Conservation (phyloP, 1,140 invertebrate genomes). For the Cepaea nemoralis region DNA sequence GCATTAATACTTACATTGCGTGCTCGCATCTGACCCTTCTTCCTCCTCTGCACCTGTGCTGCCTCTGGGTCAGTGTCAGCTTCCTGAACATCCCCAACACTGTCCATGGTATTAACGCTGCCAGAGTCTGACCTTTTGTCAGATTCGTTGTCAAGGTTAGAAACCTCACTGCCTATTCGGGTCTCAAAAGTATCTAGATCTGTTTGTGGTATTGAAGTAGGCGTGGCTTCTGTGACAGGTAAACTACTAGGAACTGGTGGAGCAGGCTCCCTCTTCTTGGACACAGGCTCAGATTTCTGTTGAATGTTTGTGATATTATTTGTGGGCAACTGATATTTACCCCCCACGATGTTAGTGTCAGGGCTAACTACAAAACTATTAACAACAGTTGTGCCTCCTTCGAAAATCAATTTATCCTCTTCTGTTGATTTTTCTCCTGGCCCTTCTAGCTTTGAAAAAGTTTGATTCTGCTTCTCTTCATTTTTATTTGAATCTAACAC, state of each 20-base stretch:
- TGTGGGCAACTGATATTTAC: neutral
- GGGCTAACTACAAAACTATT: slow-evolving; percentile 60
- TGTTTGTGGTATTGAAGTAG: slow-evolving; percentile 56
- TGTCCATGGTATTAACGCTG: slow-evolving; percentile 62
- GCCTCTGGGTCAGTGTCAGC: neutral
- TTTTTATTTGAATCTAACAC: neutral
- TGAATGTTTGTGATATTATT: neutral
- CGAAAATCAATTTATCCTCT: slow-evolving; percentile 47
- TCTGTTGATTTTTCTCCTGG: neutral
- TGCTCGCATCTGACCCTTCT: slow-evolving; percentile 51
- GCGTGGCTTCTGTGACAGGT: too few species aligned
- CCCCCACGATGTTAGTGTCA: neutral
- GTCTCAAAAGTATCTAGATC: slow-evolving; percentile 67
- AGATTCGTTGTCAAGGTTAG: slow-evolving; percentile 59
- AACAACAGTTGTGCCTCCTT: slow-evolving; percentile 53
- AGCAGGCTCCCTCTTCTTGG: neutral
- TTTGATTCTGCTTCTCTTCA: neutral
- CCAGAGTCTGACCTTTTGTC: slow-evolving; percentile 62
- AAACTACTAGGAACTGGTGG: neutral
- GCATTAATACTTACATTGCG: slow-evolving; percentile 57
- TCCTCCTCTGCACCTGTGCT: slow-evolving; percentile 33
- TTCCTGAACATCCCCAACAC: slow-evolving; percentile 50
- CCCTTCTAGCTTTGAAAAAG: neutral
- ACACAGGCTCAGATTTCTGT: too few species aligned
- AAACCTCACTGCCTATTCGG: slow-evolving; percentile 51